Evolutionary conservation across 2,888 invertebrate genomes (phyloP).

Genomic region (Oligia latruncula): DNA sequence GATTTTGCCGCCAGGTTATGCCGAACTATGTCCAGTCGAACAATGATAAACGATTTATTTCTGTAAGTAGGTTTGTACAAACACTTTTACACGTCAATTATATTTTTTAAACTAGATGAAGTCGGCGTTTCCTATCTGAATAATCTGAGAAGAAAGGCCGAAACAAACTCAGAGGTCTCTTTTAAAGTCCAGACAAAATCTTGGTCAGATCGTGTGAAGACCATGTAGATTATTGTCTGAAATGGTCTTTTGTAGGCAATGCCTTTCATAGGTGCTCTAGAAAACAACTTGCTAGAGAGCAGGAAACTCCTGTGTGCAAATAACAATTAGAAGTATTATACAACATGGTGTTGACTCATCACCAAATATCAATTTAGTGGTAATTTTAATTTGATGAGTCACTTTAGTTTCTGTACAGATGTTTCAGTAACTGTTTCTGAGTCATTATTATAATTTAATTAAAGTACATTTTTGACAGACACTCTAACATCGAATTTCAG

Average conservation of each 20-base stretch:
- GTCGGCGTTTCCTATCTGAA: no score
- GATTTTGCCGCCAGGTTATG: neutral
- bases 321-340: neutral
- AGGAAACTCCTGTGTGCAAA: neutral
- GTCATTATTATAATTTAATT: neutral
- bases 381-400: neutral
- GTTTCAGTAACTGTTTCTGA: neutral
- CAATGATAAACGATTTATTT: no score
- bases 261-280: neutral
- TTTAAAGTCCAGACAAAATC: no score
- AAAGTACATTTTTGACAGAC: neutral
- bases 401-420: neutral
- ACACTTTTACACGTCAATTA: no score
- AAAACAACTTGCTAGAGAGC: neutral
- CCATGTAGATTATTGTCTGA: no score
- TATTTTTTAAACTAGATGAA: no score
- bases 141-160: no score
- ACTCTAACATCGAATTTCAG: neutral
- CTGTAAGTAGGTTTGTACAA: no score
- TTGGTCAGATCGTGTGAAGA: no score
- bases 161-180: no score
- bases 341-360: neutral
- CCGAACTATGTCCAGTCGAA: no score
- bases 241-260: no score
- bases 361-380: neutral